Base-by-base conservation (phyloP, 2,888 invertebrate species). In the Phragmatobia fuliginosa region DNA sequence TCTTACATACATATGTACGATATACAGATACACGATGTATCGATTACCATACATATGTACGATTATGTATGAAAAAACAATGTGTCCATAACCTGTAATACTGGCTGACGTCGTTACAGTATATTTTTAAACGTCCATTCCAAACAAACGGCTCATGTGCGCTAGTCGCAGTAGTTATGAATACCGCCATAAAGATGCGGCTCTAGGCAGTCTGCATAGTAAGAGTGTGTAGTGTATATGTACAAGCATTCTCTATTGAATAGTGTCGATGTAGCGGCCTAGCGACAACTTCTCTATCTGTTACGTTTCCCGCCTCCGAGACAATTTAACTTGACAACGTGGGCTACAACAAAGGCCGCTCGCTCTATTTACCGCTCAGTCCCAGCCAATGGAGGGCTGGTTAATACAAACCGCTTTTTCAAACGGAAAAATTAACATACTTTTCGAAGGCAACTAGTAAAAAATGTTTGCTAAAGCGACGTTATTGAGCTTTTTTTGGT, bases 271-370 rank as follows among this genome's bases (percentile, higher is more conserved):
- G 91, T 88, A 84, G 89, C 87, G 85, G 88, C 85, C 88, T 86
- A 87, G 82, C 88, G 83, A 87, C 91, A 94, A 94, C 92, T 94
- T 94, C 91, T 88, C 88, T 94, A 94, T 94, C 94, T 91, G 91
- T 93, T 92, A 91, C 91, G 92, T 91, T 94, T 92, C 91, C 93
- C 94, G 92, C 89, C 90, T 84, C 86, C 82, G 91, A 93, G 92
- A 94, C 94, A 94, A 94, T 94, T 94, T 92, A 94, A 94, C 94
- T 94, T 93, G 93, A 91, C 94, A 92, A 92, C 92, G 87, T 90
- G 89, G 90, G 88, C 87, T 77, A 82, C 85, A 92, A 94, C 94
- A 94, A 94, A 91, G 87, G 90, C 88, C 74, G 85, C 86, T 88
- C 87, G 93, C 89, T 92, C 93, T 89, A 92, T 93, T 94, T 93